Conservation (phyloP, 2,797 vertebrate species). For the Paramormyrops hopkinsi region DNA sequence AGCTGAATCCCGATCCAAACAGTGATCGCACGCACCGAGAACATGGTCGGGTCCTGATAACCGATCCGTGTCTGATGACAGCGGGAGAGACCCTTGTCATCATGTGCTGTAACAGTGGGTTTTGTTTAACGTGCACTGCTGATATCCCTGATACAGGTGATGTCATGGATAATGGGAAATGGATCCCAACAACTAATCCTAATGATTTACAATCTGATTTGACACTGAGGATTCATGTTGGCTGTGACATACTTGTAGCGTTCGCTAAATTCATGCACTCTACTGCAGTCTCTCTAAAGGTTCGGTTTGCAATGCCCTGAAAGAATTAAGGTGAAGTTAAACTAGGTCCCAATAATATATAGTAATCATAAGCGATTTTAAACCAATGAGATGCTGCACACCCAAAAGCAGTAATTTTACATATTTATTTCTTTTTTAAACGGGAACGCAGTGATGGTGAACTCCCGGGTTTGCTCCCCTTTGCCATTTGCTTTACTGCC, state of each 20-base stretch:
- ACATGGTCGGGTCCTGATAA: background rate
- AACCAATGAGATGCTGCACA: background rate
- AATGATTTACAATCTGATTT: background rate
- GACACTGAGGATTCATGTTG: background rate
- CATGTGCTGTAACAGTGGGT: background rate
- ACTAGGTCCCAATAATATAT: background rate
- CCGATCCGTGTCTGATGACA: background rate
- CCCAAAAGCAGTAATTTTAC: background rate
- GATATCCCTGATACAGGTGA: background rate
- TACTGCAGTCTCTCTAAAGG: background rate
- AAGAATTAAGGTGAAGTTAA: background rate
- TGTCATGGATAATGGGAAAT: background rate
- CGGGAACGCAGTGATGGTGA: background rate
- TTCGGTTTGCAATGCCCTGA: background rate
- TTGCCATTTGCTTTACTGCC: constrained; percentile 3
- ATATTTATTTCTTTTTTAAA: background rate
- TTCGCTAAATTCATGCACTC: background rate
- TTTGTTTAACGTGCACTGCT: background rate
- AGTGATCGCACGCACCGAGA: background rate
- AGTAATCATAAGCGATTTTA: background rate
- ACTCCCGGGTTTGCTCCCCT: background rate
- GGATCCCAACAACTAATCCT: background rate
- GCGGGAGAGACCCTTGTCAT: background rate
- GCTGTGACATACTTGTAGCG: background rate
- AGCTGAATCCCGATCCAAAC: background rate